Evolutionary conservation across 1,140 invertebrate species (phyloP).

Genomic region (Teleogryllus occipitalis): DNA sequence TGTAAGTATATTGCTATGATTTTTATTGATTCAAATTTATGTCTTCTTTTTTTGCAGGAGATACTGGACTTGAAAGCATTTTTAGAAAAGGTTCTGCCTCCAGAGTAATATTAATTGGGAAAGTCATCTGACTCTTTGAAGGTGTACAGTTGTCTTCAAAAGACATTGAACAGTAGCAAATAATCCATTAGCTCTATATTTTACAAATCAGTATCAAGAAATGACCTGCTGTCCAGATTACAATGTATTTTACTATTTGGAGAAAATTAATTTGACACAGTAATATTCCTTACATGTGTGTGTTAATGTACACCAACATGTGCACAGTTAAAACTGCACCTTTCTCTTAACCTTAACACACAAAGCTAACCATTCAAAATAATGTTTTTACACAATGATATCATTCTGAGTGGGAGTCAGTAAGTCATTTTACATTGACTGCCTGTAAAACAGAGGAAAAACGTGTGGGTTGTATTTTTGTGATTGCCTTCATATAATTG

Average conservation of each 20-base stretch:
- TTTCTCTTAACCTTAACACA: neutral
- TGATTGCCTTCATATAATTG: too few species aligned
- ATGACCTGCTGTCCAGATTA: neutral
- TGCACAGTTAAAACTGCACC: neutral
- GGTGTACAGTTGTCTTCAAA: neutral
- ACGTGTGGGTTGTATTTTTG: too few species aligned
- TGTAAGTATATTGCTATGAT: too few species aligned
- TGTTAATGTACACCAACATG: neutral
- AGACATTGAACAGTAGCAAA: neutral
- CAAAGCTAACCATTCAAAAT: neutral
- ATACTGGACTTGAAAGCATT: constrained; percentile 17
- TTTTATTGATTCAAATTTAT: neutral
- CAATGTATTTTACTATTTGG: constrained; percentile 2
- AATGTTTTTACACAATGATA: neutral
- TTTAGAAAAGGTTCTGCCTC: constrained; percentile 13
- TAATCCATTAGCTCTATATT: neutral
- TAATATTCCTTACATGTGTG: neutral
- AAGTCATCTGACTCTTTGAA: neutral
- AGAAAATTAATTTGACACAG: neutral
- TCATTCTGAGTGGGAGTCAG: neutral
- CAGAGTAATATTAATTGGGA: constrained; percentile 2
- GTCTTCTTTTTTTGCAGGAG: constrained; percentile 16
- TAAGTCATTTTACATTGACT: too few species aligned
- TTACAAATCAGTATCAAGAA: neutral
- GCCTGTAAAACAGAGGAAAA: too few species aligned